Evolutionary conservation across 2,888 invertebrate genomes (phyloP).

Genomic region (Dromius quadrimaculatus): DNA sequence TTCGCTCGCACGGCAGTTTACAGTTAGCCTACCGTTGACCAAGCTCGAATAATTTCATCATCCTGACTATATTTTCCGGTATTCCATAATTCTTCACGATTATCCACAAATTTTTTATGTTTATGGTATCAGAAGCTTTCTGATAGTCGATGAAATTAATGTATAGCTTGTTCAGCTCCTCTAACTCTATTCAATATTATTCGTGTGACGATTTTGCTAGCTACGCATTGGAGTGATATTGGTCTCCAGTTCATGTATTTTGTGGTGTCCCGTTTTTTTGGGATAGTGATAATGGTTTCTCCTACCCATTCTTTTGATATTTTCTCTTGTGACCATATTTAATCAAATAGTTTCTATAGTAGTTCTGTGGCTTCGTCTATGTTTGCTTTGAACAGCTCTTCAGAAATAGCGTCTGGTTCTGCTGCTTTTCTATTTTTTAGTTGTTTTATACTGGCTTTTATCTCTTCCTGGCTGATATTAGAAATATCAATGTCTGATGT

Average conservation of each 20-base stretch:
- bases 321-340: neutral
- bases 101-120: neutral
- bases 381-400: neutral
- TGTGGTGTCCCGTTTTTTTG: neutral
- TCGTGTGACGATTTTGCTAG: neutral
- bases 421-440: neutral
- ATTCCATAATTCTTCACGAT: neutral
- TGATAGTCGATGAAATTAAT: neutral
- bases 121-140: neutral
- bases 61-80: neutral
- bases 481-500: neutral
- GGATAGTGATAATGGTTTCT: neutral
- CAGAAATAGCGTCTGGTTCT: neutral
- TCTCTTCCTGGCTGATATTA: neutral
- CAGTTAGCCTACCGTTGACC: no score
- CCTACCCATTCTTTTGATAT: constrained; percentile 6
- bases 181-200: neutral
- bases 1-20: no score
- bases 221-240: neutral
- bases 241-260: constrained; percentile 1
- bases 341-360: neutral
- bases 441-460: neutral
- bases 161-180: neutral
- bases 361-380: neutral
- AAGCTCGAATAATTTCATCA: neutral